These are phyloP conservation scores for Alitta virens DNA, from an alignment of 2,888 invertebrate genomes.

Conservation along the genomic window DNA sequence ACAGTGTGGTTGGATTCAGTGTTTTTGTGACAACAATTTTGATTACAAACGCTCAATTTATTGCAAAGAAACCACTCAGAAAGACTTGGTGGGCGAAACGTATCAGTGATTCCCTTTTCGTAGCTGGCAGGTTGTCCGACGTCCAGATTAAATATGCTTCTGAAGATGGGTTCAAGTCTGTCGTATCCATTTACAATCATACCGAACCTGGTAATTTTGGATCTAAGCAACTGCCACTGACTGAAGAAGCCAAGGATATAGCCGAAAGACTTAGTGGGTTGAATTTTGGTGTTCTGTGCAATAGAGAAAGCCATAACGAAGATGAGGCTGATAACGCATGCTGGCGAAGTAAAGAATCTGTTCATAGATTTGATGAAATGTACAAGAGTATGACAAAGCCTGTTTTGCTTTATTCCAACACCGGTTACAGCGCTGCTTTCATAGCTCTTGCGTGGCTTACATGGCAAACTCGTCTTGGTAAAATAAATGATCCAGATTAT, in stretches of 20 bases:
- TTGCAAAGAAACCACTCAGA: no score
- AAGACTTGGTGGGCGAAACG: neutral
- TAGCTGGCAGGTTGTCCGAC: neutral
- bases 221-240: neutral
- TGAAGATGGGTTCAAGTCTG: neutral
- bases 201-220: neutral
- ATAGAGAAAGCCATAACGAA: neutral
- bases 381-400: slow-evolving; percentile 21
- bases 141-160: neutral
- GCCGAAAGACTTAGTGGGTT: neutral
- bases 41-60: no score
- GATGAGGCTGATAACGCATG: no score
- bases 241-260: neutral
- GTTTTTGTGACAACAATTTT: no score
- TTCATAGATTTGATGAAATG: neutral
- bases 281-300: neutral
- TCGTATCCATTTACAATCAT: neutral
- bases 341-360: neutral
- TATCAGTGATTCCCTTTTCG: neutral
- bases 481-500: neutral
- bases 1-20: no score
- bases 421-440: slow-evolving; percentile 1
- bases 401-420: neutral
- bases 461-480: neutral
- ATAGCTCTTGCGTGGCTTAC: neutral